Percentiles rank a stretch among this genome's conserved stretches.
Evolutionary conservation across 2,113 vertebrate species (phyloP).

Genomic region (Formicarius rufipectus): DNA sequence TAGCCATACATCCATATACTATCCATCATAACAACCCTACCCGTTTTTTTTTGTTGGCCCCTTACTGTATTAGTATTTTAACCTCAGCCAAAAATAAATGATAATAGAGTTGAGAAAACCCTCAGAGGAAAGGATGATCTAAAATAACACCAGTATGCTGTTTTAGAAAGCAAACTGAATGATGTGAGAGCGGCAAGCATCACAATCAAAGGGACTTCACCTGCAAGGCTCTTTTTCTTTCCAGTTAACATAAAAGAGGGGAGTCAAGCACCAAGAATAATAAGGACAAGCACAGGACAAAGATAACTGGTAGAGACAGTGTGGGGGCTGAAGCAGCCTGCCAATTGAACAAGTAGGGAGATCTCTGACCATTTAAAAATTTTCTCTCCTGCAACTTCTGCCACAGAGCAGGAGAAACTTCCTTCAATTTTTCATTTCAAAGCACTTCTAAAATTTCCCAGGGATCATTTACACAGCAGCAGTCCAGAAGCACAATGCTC

Average conservation of each 20-base stretch:
- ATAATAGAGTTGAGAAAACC: neutral
- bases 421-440: slow-evolving; percentile 35
- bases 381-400: neutral
- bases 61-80: neutral
- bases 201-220: neutral
- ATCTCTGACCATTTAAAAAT: neutral
- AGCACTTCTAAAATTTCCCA: neutral
- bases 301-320: neutral
- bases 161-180: neutral
- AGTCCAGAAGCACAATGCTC: neutral
- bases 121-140: neutral
- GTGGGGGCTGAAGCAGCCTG: neutral
- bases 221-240: neutral
- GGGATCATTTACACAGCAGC: neutral
- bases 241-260: neutral
- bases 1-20: neutral
- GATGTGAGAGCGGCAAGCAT: neutral
- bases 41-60: neutral
- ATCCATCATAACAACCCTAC: neutral
- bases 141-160: neutral
- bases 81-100: neutral
- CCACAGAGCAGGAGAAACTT: neutral
- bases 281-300: neutral
- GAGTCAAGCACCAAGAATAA: neutral
- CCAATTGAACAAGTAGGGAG: neutral